phyloP scores from a whole-genome alignment of 64 coral and sea anemone species.

The Catalaphyllia jardinei region DNA sequence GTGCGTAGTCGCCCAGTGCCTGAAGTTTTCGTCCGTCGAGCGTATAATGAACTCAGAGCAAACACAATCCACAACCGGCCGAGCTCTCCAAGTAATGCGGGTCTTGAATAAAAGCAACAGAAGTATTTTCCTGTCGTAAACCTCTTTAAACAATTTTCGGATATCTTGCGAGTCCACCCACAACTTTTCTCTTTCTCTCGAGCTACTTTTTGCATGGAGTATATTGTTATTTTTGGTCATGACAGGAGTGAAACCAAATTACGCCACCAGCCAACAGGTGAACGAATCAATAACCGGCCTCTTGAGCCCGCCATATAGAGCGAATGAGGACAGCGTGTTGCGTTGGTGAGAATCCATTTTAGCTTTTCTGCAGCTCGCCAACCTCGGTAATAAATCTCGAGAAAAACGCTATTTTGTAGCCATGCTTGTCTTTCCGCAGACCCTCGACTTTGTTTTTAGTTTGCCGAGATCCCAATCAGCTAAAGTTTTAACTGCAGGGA shows the following conservation, averaged over 20 bases:
- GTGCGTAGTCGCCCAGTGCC: not conserved
- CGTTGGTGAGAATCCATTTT: not conserved
- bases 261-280: slow-evolving; percentile 44
- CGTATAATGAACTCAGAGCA: not conserved
- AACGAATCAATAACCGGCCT: not conserved
- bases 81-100: not conserved
- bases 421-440: no score
- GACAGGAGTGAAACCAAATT: slow-evolving; percentile 42
- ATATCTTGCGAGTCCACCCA: not conserved
- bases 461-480: no score
- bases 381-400: no score
- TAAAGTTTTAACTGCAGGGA: no score
- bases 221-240: slow-evolving; percentile 42
- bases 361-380: not conserved
- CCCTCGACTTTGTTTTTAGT: no score
- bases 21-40: not conserved
- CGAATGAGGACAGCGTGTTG: not conserved
- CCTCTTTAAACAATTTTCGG: not conserved
- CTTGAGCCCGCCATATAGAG: slow-evolving; percentile 1
- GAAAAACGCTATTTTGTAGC: no score
- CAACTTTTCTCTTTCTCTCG: not conserved
- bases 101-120: not conserved
- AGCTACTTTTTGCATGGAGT: slow-evolving; percentile 31
- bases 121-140: not conserved
- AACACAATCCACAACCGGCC: not conserved